Base-by-base conservation (phyloP, 2,888 invertebrate genomes). In the Erebia aethiops region DNA sequence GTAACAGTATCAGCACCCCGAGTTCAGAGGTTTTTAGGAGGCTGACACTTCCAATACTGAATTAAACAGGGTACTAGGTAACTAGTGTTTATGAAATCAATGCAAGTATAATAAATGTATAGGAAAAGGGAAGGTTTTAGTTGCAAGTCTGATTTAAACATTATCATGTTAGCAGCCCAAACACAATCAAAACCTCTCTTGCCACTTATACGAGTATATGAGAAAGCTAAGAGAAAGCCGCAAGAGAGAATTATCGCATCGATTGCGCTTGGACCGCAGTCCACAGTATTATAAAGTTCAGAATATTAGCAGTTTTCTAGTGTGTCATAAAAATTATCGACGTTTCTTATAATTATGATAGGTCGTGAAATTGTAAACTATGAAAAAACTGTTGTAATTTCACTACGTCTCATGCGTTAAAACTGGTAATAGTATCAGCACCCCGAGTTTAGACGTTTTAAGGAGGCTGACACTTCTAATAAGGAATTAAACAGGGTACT, bases 21-120 rank as follows among this genome's bases (percentile, higher is more conserved):
- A 49, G 60, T 43, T 35, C 10, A 18, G 43, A 16, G 16, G 52
- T 9, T 5, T 46, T 61, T 4, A 2, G n/a, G 14, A 35, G 18
- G n/a, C 43, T 43, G 21, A 26, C 43, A 60, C 11, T 49, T 49
- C 49, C 14, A 49, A 49, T 46, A 62, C 62, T 62, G 62, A 46
- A 21, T 49, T 21, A 62, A 46, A 61, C 46, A 14, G 62, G 62
- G 62, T 46, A 13, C 62, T 60, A 21, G 21, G 21, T 21, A 61
- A 14, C 49, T 62, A 62, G 18, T 46, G 43, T 35, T 41, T 61
- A 46, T 46, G 46, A 18, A 61, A 61, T 13, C 13, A 18, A 72
- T 70, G 72, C 56, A 69, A 57, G 35, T 13, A 21, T 13, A 3
- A n/a, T 49, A 13, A 13, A n/a, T n/a, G n/a, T n/a, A n/a, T n/a